These are phyloP conservation scores for Taenaris catops DNA, from an alignment of 2,888 invertebrate species.

Conservation along the genomic window DNA sequence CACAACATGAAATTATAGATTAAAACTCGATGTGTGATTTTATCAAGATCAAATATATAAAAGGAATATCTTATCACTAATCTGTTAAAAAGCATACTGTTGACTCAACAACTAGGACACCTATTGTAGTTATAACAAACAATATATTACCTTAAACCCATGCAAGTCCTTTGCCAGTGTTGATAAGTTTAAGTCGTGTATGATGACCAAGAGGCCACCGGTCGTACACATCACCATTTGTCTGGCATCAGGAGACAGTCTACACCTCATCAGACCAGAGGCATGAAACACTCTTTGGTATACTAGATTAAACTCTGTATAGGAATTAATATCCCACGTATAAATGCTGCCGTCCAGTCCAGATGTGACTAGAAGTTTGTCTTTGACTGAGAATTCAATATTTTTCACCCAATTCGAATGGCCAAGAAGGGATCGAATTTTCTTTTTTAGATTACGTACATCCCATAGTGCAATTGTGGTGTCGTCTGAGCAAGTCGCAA, in stretches of 20 bases:
- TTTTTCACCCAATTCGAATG: constrained; percentile 98
- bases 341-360: constrained; percentile 96
- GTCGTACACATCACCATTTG: constrained; percentile 96
- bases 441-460: constrained; percentile 88
- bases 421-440: constrained; percentile 88
- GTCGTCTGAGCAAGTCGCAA: constrained; percentile 97
- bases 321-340: constrained; percentile 96
- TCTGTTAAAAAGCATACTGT: too few relatives aligned
- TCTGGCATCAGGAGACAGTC: constrained; percentile 90
- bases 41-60: too few relatives aligned
- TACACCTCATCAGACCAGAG: constrained; percentile 91
- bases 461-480: constrained; percentile 96
- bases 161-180: constrained; percentile 89
- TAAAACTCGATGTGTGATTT: too few relatives aligned
- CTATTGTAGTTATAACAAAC: neutral
- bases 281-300: constrained; percentile 93
- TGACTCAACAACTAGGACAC: too few relatives aligned
- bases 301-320: constrained; percentile 87
- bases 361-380: constrained; percentile 92
- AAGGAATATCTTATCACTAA: too few relatives aligned
- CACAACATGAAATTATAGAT: too few relatives aligned
- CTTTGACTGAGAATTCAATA: constrained; percentile 93
- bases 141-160: constrained; percentile 86
- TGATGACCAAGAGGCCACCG: constrained; percentile 92
- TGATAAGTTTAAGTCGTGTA: constrained; percentile 92